These are phyloP conservation scores for Lacanobia oleracea DNA, from an alignment of 2,888 invertebrate species.

Conservation along the genomic window DNA sequence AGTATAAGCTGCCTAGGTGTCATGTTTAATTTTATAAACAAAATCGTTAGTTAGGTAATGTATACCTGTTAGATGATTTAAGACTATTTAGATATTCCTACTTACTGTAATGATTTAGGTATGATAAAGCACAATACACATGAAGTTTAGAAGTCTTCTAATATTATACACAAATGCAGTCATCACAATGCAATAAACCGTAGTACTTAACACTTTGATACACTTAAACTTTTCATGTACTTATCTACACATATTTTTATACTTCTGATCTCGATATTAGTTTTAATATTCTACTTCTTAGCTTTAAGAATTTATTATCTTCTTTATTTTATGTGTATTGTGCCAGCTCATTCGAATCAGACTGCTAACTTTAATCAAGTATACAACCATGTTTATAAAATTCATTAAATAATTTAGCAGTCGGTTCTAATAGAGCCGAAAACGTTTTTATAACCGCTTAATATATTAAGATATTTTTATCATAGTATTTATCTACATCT, in stretches of 20 bases:
- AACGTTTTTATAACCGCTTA: slow-evolving; percentile 63
- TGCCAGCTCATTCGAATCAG: slow-evolving; percentile 38
- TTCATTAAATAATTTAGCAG: slow-evolving; percentile 39
- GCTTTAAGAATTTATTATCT: slow-evolving; percentile 38
- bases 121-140: slow-evolving; percentile 41
- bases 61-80: slow-evolving; percentile 63
- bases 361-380: slow-evolving; percentile 39
- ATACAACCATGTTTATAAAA: slow-evolving; percentile 3
- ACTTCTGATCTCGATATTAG: slow-evolving; percentile 53
- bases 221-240: slow-evolving; percentile 42
- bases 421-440: slow-evolving; percentile 29
- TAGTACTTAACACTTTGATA: slow-evolving; percentile 47
- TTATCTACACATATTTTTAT: slow-evolving; percentile 51
- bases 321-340: slow-evolving; percentile 51
- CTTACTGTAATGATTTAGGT: slow-evolving; percentile 55
- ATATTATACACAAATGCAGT: slow-evolving; percentile 27
- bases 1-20: slow-evolving; percentile 59
- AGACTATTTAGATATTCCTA: slow-evolving; percentile 63
- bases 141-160: slow-evolving; percentile 42
- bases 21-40: slow-evolving; percentile 72
- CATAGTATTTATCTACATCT: slow-evolving; percentile 64
- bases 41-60: slow-evolving; percentile 59
- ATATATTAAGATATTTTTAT: slow-evolving; percentile 62
- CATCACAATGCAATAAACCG: slow-evolving; percentile 45
- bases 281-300: slow-evolving; percentile 47